Percentiles rank a stretch among this genome's conserved stretches.
These are phyloP conservation scores for Neomonachus schauinslandi DNA, from an alignment of 2,113 vertebrate genomes.

Conservation along the genomic window DNA sequence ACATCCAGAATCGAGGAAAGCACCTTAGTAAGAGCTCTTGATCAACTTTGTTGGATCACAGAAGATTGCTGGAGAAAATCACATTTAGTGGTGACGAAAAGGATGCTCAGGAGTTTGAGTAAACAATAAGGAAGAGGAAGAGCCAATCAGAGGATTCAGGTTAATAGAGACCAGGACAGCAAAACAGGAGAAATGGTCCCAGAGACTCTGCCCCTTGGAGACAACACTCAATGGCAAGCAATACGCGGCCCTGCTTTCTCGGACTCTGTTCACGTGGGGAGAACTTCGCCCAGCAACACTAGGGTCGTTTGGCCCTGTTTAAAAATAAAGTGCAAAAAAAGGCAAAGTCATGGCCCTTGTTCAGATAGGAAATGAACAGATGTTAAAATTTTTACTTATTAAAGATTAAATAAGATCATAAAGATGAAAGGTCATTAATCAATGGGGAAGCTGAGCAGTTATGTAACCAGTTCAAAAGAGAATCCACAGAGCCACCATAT, in stretches of 20 bases:
- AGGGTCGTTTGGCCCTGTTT: neutral
- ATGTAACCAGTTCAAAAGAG: neutral
- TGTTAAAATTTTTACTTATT: neutral
- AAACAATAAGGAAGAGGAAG: neutral
- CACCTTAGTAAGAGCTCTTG: neutral
- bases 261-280: neutral
- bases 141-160: neutral
- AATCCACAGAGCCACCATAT: neutral
- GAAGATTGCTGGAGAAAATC: neutral
- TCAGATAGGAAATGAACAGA: neutral
- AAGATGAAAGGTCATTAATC: neutral
- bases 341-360: neutral
- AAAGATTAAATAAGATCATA: neutral
- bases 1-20: neutral
- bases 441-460: neutral
- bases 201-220: neutral
- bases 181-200: neutral
- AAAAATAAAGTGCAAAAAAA: neutral
- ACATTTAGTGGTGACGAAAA: neutral
- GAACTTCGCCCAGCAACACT: neutral
- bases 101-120: neutral
- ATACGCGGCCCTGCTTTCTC: neutral
- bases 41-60: neutral
- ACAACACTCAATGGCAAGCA: neutral
- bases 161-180: neutral